Conservation (phyloP, 1,140 invertebrate species). For the Streblospio benedicti region DNA sequence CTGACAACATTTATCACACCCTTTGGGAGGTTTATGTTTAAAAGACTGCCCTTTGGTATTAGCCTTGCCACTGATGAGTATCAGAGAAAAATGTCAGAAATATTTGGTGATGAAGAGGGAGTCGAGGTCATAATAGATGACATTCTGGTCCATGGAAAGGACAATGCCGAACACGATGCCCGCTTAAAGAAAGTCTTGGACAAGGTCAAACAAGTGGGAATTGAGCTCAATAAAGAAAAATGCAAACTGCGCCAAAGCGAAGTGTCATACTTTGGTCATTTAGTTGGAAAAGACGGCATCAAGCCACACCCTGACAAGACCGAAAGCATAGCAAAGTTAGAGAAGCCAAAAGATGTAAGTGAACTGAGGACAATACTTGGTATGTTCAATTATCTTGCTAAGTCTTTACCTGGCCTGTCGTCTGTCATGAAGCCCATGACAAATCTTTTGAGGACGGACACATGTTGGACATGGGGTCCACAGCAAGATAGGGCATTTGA, state of each 20-base stretch:
- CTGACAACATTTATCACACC: neutral
- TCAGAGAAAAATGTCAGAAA: neutral
- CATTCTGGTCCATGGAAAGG: neutral
- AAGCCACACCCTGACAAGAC: neutral
- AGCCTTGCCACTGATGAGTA: neutral
- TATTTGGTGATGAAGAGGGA: neutral
- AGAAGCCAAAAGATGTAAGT: neutral
- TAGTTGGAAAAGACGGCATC: neutral
- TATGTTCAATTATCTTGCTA: slow-evolving; percentile 14
- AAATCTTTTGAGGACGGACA: slow-evolving; percentile 8
- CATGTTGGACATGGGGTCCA: slow-evolving; percentile 13
- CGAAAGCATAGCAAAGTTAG: neutral
- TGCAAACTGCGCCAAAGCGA: neutral
- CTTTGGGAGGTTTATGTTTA: neutral
- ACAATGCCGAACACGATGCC: neutral
- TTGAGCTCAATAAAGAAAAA: neutral
- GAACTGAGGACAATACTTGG: slow-evolving; percentile 5
- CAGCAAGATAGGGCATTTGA: no score
- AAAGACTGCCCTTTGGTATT: slow-evolving; percentile 3
- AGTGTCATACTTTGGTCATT: neutral
- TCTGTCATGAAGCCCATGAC: neutral
- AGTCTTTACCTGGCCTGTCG: slow-evolving; percentile 1
- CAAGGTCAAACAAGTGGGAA: neutral
- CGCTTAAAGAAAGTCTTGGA: neutral
- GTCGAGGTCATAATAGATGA: neutral